Evolutionary conservation across 2,113 vertebrate species (phyloP).

Genomic region (Scatophagus argus): DNA sequence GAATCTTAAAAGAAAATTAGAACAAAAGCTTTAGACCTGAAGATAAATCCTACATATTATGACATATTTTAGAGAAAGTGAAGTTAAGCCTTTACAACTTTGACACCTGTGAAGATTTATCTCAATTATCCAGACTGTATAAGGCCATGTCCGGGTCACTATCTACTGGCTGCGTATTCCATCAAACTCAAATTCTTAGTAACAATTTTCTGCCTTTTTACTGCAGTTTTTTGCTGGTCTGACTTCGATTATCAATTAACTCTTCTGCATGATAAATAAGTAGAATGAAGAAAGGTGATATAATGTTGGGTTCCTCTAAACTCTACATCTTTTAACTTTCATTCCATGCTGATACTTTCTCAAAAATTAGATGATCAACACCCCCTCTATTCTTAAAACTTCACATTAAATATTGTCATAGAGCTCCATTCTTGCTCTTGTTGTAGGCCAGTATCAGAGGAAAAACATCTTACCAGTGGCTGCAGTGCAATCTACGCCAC

Average conservation of each 20-base stretch:
- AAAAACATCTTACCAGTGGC: slow-evolving; percentile 32
- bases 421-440: too few relatives aligned
- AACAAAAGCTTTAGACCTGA: neutral
- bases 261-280: neutral
- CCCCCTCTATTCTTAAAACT: too few relatives aligned
- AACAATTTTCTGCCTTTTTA: neutral
- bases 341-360: neutral
- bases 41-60: too few relatives aligned
- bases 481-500: neutral
- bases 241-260: neutral
- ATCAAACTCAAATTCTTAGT: neutral
- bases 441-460: neutral
- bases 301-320: neutral
- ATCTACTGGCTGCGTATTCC: neutral
- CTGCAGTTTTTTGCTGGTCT: neutral
- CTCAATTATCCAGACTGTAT: neutral
- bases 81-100: neutral
- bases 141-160: neutral
- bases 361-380: too few relatives aligned
- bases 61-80: neutral
- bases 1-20: neutral
- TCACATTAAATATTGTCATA: neutral
- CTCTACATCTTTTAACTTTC: neutral
- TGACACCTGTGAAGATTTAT: neutral
- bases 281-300: neutral